Percentiles rank a stretch among this genome's conserved stretches.
Evolutionary conservation across 2,113 vertebrate species (phyloP).

Genomic region (Aptenodytes patagonicus): DNA sequence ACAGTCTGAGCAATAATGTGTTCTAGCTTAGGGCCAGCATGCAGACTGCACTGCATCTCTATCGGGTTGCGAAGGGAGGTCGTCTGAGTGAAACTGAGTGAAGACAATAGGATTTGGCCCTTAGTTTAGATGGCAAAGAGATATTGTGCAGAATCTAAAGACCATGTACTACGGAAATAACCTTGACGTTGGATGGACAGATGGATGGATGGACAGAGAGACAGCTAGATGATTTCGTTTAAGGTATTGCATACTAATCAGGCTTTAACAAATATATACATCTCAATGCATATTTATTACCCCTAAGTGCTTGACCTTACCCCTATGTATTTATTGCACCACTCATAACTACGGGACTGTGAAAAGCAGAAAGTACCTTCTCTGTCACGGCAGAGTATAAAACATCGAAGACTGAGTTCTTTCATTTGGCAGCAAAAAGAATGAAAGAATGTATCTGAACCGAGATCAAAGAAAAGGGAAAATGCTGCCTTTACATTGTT

Average conservation of each 20-base stretch:
- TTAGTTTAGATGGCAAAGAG: neutral
- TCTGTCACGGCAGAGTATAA: neutral
- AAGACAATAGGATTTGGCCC: neutral
- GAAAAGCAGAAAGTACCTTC: neutral
- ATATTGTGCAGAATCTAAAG: neutral
- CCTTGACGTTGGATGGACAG: neutral
- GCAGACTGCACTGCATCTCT: slow-evolving; percentile 7
- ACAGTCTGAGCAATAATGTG: slow-evolving; percentile 41
- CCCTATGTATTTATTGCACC: neutral
- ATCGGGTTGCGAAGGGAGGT: neutral
- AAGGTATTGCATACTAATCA: neutral
- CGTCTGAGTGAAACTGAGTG: neutral
- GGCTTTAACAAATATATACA: neutral
- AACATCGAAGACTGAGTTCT: neutral
- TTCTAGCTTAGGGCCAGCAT: slow-evolving; percentile 37
- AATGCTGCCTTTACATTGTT: neutral
- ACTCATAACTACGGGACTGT: neutral
- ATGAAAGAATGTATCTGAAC: neutral
- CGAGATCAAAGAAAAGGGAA: slow-evolving; percentile 17
- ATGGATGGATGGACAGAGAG: neutral
- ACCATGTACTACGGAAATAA: neutral
- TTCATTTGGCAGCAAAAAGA: neutral
- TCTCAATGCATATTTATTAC: neutral
- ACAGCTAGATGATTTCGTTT: neutral
- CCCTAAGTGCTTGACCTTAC: neutral